Evolutionary conservation across 2,113 vertebrate species (phyloP).

Genomic region (Cynopterus brachyotis): DNA sequence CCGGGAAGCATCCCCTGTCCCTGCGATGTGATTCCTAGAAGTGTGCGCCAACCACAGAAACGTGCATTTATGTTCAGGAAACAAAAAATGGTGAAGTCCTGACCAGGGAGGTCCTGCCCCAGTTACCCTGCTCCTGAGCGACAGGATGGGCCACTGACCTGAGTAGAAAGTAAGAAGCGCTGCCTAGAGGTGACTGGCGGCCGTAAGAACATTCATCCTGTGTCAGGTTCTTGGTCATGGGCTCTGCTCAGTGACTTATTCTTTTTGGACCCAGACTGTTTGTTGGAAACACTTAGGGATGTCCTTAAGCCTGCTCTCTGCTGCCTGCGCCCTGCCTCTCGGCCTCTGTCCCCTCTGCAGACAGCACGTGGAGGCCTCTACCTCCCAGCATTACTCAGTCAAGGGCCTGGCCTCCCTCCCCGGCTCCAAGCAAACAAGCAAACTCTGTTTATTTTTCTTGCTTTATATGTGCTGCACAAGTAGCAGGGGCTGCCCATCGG

Average conservation of each 20-base stretch:
- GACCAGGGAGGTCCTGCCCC: neutral
- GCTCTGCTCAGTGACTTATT: neutral
- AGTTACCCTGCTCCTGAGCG: neutral
- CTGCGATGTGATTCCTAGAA: neutral
- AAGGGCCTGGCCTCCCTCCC: constrained; percentile 1
- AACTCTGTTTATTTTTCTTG: constrained; percentile 64
- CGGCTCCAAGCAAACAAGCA: neutral
- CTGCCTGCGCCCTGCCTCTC: neutral
- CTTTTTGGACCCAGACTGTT: neutral
- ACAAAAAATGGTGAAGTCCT: neutral
- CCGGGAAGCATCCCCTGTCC: neutral
- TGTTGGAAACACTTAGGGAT: neutral
- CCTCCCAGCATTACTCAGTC: constrained; percentile 25
- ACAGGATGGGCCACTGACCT: neutral
- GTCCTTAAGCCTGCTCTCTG: neutral
- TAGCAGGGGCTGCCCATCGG: neutral
- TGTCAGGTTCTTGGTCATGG: neutral
- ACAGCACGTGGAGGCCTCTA: neutral
- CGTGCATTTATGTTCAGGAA: neutral
- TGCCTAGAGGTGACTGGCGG: neutral
- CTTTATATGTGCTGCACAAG: neutral
- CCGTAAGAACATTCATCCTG: neutral
- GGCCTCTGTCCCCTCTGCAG: neutral
- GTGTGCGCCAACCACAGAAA: neutral
- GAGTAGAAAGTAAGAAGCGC: neutral